These are phyloP conservation scores for Drosophila nigrodunni DNA, from an alignment of 1,140 invertebrate genomes.

Conservation along the genomic window DNA sequence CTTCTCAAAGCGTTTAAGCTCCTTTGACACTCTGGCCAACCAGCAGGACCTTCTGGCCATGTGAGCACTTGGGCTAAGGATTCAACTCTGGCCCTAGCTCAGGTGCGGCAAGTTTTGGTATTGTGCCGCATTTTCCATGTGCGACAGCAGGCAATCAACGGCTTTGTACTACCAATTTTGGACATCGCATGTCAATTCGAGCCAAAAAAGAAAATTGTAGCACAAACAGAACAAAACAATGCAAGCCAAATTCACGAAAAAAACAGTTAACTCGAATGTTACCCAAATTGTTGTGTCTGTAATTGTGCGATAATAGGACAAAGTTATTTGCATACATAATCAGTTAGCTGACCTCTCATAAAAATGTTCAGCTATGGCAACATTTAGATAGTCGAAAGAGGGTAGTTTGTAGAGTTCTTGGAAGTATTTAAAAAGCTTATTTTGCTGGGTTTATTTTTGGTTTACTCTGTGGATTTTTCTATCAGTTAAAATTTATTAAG, in stretches of 20 bases:
- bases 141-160: slow-evolving; percentile 78
- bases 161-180: slow-evolving; percentile 56
- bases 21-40: slow-evolving; percentile 61
- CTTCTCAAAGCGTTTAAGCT: slow-evolving; percentile 70
- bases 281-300: slow-evolving; percentile 43
- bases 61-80: slow-evolving; percentile 11
- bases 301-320: slow-evolving; percentile 45
- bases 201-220: neutral
- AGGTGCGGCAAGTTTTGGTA: slow-evolving; percentile 55
- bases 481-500: too few relatives aligned
- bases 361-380: slow-evolving; percentile 11
- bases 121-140: slow-evolving; percentile 51
- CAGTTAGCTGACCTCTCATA: slow-evolving; percentile 11
- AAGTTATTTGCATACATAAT: slow-evolving; percentile 56
- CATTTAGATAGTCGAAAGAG: neutral
- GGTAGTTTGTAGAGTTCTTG: slow-evolving; percentile 4
- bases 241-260: neutral
- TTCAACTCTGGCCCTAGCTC: neutral
- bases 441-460: too few relatives aligned
- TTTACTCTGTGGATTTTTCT: too few relatives aligned
- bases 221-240: slow-evolving; percentile 1
- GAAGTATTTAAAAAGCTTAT: neutral
- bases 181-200: slow-evolving; percentile 52
- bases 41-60: slow-evolving; percentile 13
- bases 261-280: slow-evolving; percentile 9